These are phyloP conservation scores for Siniperca knerii DNA, from an alignment of 2,113 vertebrate genomes.

Conservation along the genomic window DNA sequence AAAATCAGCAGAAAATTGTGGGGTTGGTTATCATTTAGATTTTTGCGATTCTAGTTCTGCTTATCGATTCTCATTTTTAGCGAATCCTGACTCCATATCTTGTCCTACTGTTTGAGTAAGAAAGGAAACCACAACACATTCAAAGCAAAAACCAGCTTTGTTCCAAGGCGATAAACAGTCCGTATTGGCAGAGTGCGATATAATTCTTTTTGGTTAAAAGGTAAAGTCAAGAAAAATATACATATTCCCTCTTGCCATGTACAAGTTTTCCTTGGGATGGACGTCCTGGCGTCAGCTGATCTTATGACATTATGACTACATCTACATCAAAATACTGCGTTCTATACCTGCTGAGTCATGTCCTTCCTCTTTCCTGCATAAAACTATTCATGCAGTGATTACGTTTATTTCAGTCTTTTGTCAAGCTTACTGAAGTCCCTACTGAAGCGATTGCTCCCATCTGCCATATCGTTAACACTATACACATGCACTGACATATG, in stretches of 20 bases:
- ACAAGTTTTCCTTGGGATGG: not conserved
- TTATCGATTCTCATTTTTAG: not conserved
- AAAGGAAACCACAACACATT: not conserved
- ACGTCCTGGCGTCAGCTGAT: not conserved
- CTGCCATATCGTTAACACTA: not conserved
- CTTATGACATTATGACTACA: not conserved
- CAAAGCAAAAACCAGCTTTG: not conserved
- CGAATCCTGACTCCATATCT: not conserved
- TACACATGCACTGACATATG: not conserved
- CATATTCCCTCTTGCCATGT: no score
- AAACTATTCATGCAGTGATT: not conserved
- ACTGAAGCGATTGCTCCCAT: not conserved
- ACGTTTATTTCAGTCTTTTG: not conserved
- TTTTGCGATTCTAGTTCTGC: not conserved
- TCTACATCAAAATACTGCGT: not conserved
- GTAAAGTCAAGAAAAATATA: not conserved
- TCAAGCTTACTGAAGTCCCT: not conserved
- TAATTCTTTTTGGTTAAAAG: not conserved
- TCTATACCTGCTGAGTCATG: not conserved
- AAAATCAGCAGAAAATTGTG: not conserved
- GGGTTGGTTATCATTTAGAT: not conserved
- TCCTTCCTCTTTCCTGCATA: not conserved
- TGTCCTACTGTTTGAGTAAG: not conserved
- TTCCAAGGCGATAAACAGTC: not conserved
- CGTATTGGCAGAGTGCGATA: not conserved